Percentiles rank a stretch among this genome's conserved stretches.
Evolutionary conservation across 2,797 vertebrate genomes (phyloP).

Genomic region (Micropoecilia bifurca): DNA sequence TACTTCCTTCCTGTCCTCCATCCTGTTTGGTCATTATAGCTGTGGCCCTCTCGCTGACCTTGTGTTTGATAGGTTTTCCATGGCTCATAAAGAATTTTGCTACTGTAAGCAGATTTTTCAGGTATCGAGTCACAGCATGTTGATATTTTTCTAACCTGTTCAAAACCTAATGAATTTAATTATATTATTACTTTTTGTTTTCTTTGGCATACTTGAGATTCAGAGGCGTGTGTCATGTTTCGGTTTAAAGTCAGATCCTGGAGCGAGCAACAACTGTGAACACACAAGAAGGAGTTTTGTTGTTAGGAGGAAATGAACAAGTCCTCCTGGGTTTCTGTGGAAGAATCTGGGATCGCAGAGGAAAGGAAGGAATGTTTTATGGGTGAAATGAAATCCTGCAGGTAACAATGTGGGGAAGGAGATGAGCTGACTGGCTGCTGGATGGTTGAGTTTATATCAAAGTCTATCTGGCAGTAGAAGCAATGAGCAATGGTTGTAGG

Average conservation of each 20-base stretch:
- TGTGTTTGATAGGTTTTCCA: constrained; percentile 36
- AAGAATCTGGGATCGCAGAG: neutral
- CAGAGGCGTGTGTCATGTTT: neutral
- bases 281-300: neutral
- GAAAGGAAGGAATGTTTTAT: neutral
- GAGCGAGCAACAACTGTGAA: neutral
- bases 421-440: neutral
- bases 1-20: constrained; percentile 53
- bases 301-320: neutral
- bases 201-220: neutral
- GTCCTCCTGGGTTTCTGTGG: neutral
- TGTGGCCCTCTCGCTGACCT: constrained; percentile 14
- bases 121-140: neutral
- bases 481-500: too few relatives aligned
- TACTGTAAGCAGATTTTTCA: constrained; percentile 6
- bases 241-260: neutral
- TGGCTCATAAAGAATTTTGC: constrained; percentile 9
- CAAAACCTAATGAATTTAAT: neutral
- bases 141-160: neutral
- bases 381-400: neutral
- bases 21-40: constrained; percentile 35
- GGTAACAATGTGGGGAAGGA: neutral
- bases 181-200: neutral
- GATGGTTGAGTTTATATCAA: neutral
- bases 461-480: too few relatives aligned